These are phyloP conservation scores for Rhynchonycteris naso DNA, from an alignment of 2,797 vertebrate genomes.

Conservation along the genomic window DNA sequence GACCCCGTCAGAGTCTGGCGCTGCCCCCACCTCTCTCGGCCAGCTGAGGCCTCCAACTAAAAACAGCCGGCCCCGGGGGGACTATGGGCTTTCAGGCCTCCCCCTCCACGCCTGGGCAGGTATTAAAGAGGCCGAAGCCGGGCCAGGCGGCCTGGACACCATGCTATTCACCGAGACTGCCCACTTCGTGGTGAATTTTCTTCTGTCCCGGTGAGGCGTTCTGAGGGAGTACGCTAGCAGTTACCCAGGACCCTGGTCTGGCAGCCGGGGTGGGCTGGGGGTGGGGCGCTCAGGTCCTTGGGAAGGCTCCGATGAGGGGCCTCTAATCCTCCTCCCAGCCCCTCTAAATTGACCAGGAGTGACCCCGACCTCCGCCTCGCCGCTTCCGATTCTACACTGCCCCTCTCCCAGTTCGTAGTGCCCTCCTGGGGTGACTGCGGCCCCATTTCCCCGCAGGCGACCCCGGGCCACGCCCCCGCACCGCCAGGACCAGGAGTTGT, in stretches of 20 bases:
- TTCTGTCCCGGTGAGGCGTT: constrained; percentile 29
- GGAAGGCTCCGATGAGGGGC: neutral
- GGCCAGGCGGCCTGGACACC: constrained; percentile 1
- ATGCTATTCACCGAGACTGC: constrained; percentile 48
- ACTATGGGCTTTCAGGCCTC: constrained; percentile 32
- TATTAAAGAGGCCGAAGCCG: constrained; percentile 19
- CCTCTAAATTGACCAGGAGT: neutral
- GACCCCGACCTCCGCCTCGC: neutral
- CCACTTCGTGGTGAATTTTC: constrained; percentile 59
- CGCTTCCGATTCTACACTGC: neutral
- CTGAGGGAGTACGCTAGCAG: neutral
- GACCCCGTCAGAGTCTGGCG: neutral
- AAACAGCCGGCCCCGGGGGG: neutral
- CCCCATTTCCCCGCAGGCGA: neutral
- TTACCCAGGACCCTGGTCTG: neutral
- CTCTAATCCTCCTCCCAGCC: neutral
- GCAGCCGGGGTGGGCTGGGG: neutral
- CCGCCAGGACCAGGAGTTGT: constrained; percentile 39
- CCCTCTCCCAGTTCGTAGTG: neutral
- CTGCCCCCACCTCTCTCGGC: neutral
- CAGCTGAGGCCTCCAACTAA: constrained; percentile 43
- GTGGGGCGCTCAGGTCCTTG: neutral
- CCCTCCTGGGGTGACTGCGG: neutral
- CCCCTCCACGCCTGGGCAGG: neutral
- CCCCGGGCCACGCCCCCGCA: constrained; percentile 52